Base-by-base conservation (phyloP, 2,888 invertebrate species). In the Callimorpha dominula region DNA sequence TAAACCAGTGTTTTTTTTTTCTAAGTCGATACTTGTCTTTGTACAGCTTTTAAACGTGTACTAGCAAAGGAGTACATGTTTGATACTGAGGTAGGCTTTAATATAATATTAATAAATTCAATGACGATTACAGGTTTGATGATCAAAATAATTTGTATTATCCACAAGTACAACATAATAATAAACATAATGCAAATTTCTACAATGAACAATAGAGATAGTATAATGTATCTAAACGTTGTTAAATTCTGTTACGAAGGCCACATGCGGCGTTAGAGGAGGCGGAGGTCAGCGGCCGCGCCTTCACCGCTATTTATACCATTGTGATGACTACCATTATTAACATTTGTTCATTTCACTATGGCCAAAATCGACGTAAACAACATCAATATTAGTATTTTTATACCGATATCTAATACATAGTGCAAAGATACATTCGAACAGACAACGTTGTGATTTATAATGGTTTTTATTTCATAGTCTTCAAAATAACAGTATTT, bases 191-290 rank as follows among this genome's bases (percentile, higher is more conserved):
- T 64, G 65, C 68, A 77, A 67, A 78, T 66, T 71, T 67, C 50
- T 73, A 72, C 49, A 76, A 71, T 67, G 71, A 72, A 68, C 60
- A 46, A 65, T 31, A 71, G 8, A 65, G 42, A 62, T 57, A 65
- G 60, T 74, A 75, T 71, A 77, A 69, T 78, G 76, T 65, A 76
- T 69, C 63, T 76, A 76, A 78, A 72, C 68, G 73, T 71, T 50
- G 72, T 79, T 85, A 84, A 84, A 84, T 84, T 85, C 83, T 80
- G 80, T 82, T 77, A 81, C 71, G 77, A 88, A 89, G 83, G 87
- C 85, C 86, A 86, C 84, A 73, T 79, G 79, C 81, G 78, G 77
- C 73, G 80, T 73, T 64, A 63, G 17, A 42, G 64, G 50, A 65
- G 63, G 67, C 69, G 70, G 63, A 57, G 62, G 49, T 54, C 62